Evolutionary conservation across 2,888 invertebrate species (phyloP).

Genomic region (Lasius platythorax): DNA sequence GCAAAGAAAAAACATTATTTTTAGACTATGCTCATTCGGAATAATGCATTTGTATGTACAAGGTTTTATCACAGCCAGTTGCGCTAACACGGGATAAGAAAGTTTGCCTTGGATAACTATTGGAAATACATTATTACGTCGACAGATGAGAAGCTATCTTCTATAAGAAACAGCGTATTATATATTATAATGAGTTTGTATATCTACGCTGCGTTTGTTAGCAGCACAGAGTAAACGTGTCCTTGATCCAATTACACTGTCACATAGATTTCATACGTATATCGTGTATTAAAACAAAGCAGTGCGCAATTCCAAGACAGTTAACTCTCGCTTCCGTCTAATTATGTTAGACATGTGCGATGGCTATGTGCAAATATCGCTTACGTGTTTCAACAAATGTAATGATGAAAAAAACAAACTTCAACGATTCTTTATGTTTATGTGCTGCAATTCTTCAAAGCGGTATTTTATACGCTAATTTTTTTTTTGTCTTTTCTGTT

Average conservation of each 20-base stretch:
- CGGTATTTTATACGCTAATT: neutral
- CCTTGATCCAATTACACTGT: conserved; percentile 11
- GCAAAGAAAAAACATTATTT: neutral
- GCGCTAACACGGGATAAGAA: neutral
- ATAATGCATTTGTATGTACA: neutral
- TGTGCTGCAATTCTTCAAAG: neutral
- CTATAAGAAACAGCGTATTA: conserved; percentile 16
- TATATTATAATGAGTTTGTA: neutral
- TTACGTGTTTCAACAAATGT: neutral
- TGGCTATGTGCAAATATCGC: neutral
- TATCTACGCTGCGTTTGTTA: neutral
- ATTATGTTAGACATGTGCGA: neutral
- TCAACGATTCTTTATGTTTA: neutral
- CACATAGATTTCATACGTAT: neutral
- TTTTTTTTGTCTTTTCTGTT: neutral
- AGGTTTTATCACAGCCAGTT: neutral
- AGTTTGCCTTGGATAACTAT: neutral
- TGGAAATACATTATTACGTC: neutral
- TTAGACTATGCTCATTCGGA: neutral
- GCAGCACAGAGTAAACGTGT: conserved; percentile 9
- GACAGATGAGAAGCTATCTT: neutral
- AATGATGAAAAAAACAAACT: neutral
- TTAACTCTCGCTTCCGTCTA: neutral
- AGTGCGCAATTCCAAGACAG: neutral
- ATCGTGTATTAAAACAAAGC: neutral